A percentile compares a stretch with the other conserved stretches of the same genome.
phyloP scores from a whole-genome alignment of 2,797 vertebrate species.

The Chelonia mydas region DNA sequence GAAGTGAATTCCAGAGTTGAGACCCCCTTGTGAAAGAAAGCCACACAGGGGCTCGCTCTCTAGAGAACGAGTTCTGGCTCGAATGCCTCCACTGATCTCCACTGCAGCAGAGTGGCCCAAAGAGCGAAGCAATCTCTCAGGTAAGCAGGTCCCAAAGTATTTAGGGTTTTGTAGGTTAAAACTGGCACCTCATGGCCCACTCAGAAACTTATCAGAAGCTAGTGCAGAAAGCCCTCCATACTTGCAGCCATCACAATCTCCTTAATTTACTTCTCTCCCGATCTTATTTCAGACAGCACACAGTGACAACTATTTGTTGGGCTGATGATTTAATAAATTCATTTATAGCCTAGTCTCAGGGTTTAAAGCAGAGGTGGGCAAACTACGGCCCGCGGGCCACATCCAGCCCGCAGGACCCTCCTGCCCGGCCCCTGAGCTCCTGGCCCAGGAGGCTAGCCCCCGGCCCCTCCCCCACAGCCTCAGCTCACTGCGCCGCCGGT shows the following conservation, averaged over 20 bases:
- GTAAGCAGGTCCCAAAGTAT: background rate
- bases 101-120: rapidly evolving
- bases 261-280: background rate
- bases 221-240: background rate
- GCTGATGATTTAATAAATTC: background rate
- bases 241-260: background rate
- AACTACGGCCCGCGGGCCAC: no score
- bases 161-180: rapidly evolving
- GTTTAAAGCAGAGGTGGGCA: background rate
- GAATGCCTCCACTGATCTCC: background rate
- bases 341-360: background rate
- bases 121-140: background rate
- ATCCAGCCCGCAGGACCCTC: no score
- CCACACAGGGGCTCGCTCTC: background rate
- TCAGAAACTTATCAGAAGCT: background rate
- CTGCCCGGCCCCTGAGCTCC: no score
- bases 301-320: background rate
- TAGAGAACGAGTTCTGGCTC: background rate
- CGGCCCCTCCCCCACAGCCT: no score
- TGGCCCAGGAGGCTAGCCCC: no score
- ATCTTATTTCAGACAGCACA: background rate
- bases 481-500: no score
- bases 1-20: background rate
- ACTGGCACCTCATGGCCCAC: background rate
- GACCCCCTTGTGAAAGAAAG: background rate